Conservation (phyloP, 2,797 vertebrate species). For the Trachurus trachurus region DNA sequence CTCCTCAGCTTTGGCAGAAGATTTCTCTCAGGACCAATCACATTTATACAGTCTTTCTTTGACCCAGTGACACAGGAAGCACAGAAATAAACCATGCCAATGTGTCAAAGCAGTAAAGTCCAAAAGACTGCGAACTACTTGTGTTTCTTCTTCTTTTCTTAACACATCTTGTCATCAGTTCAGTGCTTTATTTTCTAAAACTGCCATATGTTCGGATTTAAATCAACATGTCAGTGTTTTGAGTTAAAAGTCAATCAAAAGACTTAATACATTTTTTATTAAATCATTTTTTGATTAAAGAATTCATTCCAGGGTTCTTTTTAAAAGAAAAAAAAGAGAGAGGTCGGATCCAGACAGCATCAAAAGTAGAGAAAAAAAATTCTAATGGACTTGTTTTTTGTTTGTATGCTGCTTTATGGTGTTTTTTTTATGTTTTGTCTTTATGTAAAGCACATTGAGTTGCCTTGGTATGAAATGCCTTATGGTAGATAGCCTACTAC, state of each 20-base stretch:
- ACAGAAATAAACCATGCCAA: not conserved
- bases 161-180: not conserved
- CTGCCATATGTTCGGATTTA: not conserved
- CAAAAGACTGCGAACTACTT: not conserved
- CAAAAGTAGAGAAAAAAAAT: not conserved
- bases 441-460: too few species aligned
- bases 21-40: slow-evolving; percentile 40
- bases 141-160: not conserved
- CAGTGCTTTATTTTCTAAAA: not conserved
- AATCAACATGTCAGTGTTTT: too few species aligned
- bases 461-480: too few species aligned
- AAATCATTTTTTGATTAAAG: too few species aligned
- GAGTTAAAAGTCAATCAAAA: too few species aligned
- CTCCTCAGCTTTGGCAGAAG: slow-evolving; percentile 36
- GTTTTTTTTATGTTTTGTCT: too few species aligned
- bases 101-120: not conserved
- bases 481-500: not conserved
- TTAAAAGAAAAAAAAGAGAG: too few species aligned
- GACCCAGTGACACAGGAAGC: not conserved
- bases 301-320: too few species aligned
- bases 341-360: not conserved
- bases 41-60: slow-evolving; percentile 16
- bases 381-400: too few species aligned
- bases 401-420: too few species aligned
- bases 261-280: too few species aligned